These are phyloP conservation scores for Brachionus koreanus DNA, from an alignment of 1,140 invertebrate genomes.

Conservation along the genomic window DNA sequence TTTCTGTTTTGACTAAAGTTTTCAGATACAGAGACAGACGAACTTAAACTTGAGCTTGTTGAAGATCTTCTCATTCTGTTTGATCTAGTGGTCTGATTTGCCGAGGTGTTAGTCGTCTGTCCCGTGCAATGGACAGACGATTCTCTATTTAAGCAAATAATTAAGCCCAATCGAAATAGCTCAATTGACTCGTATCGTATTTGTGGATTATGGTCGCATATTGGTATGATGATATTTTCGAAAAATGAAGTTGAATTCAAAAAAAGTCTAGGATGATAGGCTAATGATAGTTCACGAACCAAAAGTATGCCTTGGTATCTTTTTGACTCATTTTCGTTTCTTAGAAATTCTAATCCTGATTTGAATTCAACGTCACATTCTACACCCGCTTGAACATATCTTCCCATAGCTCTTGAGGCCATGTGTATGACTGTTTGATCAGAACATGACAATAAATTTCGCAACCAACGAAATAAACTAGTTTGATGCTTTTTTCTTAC, in stretches of 20 bases:
- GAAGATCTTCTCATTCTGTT: neutral
- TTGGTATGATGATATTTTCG: slow-evolving; percentile 1
- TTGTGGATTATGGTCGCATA: slow-evolving; percentile 4
- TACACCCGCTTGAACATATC: slow-evolving; percentile 70
- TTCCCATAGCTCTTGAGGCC: slow-evolving; percentile 87
- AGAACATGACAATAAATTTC: slow-evolving; percentile 79
- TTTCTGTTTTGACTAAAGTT: neutral
- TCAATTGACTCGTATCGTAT: slow-evolving; percentile 16
- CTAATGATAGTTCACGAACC: slow-evolving; percentile 1
- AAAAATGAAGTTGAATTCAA: neutral
- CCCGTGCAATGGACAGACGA: neutral
- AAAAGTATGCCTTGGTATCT: slow-evolving; percentile 27
- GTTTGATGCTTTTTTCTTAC: slow-evolving; percentile 37
- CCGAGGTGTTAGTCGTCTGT: neutral
- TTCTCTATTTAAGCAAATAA: slow-evolving; percentile 20
- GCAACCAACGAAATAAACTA: slow-evolving; percentile 57
- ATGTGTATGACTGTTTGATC: slow-evolving; percentile 90
- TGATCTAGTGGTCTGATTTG: neutral
- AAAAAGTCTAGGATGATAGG: slow-evolving; percentile 12
- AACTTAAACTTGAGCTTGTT: neutral
- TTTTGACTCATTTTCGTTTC: slow-evolving; percentile 14
- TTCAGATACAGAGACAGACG: neutral
- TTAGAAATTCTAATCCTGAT: neutral
- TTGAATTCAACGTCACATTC: slow-evolving; percentile 37
- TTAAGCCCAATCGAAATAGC: slow-evolving; percentile 14